Percentiles rank a stretch among this genome's conserved stretches.
Conservation (phyloP, 2,113 vertebrate species). For the Prietella phreatophila region DNA sequence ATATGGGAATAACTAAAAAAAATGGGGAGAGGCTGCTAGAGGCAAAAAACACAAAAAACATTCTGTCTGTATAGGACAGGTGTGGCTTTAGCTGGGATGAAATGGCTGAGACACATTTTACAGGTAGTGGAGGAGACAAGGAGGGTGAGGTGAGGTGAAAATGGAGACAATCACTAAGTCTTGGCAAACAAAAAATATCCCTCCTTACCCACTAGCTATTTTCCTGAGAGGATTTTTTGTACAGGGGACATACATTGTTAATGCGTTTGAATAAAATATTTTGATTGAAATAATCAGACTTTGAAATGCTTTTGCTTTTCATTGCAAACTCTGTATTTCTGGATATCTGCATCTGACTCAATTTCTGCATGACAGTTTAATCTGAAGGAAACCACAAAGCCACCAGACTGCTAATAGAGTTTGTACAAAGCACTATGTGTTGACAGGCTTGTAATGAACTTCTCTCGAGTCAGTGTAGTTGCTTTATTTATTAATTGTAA, state of each 20-base stretch:
- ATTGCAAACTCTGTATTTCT: background rate
- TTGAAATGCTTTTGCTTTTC: background rate
- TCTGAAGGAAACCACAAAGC: background rate
- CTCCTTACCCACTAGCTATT: background rate
- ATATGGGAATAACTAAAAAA: background rate
- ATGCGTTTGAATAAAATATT: background rate
- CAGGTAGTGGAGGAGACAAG: background rate
- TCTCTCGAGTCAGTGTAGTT: background rate
- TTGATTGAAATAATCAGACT: background rate
- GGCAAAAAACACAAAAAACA: background rate
- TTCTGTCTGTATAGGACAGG: conserved; percentile 15
- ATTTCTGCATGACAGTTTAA: background rate
- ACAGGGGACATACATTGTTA: background rate
- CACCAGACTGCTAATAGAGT: background rate
- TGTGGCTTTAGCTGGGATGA: conserved; percentile 28
- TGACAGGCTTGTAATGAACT: background rate
- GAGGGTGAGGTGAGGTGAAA: conserved; percentile 2
- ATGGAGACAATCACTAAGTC: conserved; percentile 7
- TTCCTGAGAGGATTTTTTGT: background rate
- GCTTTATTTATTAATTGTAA: background rate
- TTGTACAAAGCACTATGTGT: background rate
- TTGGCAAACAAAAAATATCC: background rate
- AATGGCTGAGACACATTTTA: background rate
- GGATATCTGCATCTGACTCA: background rate
- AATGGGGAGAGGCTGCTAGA: background rate